Conservation (phyloP, 2,113 vertebrate genomes). For the Vidua macroura region DNA sequence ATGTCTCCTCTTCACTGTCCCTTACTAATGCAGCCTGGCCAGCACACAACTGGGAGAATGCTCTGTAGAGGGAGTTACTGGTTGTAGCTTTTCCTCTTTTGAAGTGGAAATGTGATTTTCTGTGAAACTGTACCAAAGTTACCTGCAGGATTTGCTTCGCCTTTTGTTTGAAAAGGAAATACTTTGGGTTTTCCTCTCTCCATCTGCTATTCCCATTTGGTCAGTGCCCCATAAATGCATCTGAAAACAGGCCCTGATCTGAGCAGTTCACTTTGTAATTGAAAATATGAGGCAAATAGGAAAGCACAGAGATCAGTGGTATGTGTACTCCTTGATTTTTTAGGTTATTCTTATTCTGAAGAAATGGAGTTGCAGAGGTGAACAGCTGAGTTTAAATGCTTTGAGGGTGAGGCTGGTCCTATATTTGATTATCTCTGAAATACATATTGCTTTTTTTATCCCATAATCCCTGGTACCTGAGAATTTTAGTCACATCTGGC, state of each 20-base stretch:
- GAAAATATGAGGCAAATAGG: background rate
- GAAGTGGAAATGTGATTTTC: background rate
- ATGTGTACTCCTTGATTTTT: background rate
- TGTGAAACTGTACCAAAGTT: background rate
- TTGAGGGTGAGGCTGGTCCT: background rate
- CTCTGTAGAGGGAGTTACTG: background rate
- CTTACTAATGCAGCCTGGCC: background rate
- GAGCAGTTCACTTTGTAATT: background rate
- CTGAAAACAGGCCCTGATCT: background rate
- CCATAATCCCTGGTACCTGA: background rate
- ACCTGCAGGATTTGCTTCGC: background rate
- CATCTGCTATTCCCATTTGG: background rate
- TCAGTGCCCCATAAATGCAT: background rate
- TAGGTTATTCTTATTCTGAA: background rate
- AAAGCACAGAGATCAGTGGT: fast-evolving
- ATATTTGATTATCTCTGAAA: background rate
- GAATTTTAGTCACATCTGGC: background rate
- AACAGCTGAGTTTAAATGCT: background rate
- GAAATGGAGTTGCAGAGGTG: background rate
- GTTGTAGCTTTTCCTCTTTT: background rate
- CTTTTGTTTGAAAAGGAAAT: background rate
- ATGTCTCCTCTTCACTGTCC: background rate
- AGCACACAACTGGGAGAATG: background rate
- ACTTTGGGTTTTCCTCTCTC: background rate
- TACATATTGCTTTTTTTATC: background rate